These are phyloP conservation scores for Hydroisotoma schaefferi DNA, from an alignment of 2,888 invertebrate genomes.

Conservation along the genomic window DNA sequence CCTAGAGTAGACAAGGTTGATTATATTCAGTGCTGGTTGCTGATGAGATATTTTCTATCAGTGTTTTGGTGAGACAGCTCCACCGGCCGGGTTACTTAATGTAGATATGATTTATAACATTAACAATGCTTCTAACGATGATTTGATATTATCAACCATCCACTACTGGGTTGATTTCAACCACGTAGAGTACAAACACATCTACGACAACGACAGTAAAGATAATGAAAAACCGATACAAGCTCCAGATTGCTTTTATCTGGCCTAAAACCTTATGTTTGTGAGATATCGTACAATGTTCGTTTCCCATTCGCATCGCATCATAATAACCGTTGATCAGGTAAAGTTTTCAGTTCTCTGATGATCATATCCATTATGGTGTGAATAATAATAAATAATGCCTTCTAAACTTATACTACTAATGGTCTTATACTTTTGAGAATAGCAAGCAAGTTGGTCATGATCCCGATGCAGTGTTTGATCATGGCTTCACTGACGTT, in stretches of 20 bases:
- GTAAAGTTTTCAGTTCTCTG: too few relatives aligned
- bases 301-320: too few relatives aligned
- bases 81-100: neutral
- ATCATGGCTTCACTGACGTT: too few relatives aligned
- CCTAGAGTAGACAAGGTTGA: slow-evolving; percentile 16
- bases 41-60: slow-evolving; percentile 18
- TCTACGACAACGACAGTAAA: slow-evolving; percentile 4
- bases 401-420: neutral
- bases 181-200: slow-evolving; percentile 2
- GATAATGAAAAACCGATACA: slow-evolving; percentile 17
- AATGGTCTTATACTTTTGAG: too few relatives aligned
- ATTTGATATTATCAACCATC: slow-evolving; percentile 5
- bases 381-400: too few relatives aligned
- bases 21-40: slow-evolving; percentile 2
- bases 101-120: slow-evolving; percentile 13
- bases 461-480: too few relatives aligned
- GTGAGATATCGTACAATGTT: too few relatives aligned
- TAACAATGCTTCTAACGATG: slow-evolving; percentile 3
- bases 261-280: slow-evolving; percentile 16
- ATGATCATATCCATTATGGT: too few relatives aligned
- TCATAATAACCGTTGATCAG: too few relatives aligned
- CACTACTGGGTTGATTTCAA: neutral
- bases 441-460: too few relatives aligned
- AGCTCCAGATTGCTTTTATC: slow-evolving; percentile 21
- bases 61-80: neutral